Base-by-base conservation (phyloP, 2,888 invertebrate genomes). In the Glyphotaelius pellucidus region DNA sequence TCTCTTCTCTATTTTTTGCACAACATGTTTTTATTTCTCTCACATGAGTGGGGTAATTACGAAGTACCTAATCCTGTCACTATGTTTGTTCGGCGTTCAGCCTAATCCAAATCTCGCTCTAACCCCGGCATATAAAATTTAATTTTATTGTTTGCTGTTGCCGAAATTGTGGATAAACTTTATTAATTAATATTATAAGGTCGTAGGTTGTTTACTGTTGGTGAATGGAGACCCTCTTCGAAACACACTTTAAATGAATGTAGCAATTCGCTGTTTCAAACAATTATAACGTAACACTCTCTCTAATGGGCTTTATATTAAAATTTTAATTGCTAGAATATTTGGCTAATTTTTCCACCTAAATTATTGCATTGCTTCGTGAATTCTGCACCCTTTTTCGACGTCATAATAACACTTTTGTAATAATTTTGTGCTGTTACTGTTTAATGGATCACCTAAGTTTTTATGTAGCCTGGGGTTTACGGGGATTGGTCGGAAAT, bases 81-180 rank as follows among this genome's bases (percentile, higher is more conserved):
- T 19, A 5, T 31, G 81, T n/a, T 81, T 81, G 31, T 81, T 31
- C 81, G 32, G 32, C 81, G 81, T 81, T 81, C 30, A 9, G 31
- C 25, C 81, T 81, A 81, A 81, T 81, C 81, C 81, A 32, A 30
- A 32, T 81, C 81, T 81, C 81, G 81, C 30, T 81, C 25, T 81
- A 81, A 81, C 81, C 32, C 32, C 14, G 32, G 81, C 81, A 32
- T 81, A 81, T 81, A 81, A 81, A 81, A 81, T 81, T 81, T 5
- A 52, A 67, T 67, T 25, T 83, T 32, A 83, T 83, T 32, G 32
- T 83, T 83, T 83, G 81, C 19, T 31, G 32, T 83, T 83, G 30
- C 81, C 19, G 81, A 83, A 83, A 83, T 83, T 83, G 81, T 83
- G 81, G 81, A 83, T 83, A 83, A 83, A 83, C 81, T 83, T 83